Evolutionary conservation across 2,888 invertebrate species (phyloP), one percentile per base, ranked within the genome.

Genomic region (Rapana venosa): DNA sequence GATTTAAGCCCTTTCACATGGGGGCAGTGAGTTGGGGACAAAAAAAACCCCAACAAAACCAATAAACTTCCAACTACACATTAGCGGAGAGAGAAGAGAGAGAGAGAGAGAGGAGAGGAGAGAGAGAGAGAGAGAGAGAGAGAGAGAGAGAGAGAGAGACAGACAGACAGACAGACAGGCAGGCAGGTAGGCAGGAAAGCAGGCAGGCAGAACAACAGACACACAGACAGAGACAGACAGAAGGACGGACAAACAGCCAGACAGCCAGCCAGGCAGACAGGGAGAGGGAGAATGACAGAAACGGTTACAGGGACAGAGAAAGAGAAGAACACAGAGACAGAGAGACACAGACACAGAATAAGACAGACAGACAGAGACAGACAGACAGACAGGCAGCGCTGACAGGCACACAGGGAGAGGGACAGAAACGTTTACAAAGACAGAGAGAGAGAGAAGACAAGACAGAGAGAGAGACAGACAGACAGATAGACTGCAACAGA

Each of bases 191-290:
- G 13, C 0, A 26, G 47, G 83, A 47, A 11, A 47, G 47, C 4
- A 47, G 47, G 22, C 1, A 32, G 47, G 1, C 22, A 26, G 83
- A 26, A 0, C 22, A 22, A 47, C 13, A 47, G 47, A 47, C 26
- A 47, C 22, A 83, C 47, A 81, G 81, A 81, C 32, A 81, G 35
- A 83, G 83, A 83, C 15, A 56, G 47, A 83, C 47, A 83, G 47
- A 83, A 5, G 47, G 47, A 47, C 22, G 47, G 36, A 83, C 22
- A 83, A 26, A 83, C 22, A 47, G 36, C 20, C 47, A 83, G 83
- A 83, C 35, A 83, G 47, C 22, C 47, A 83, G 36, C 47, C 47
- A 47, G 47, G 47, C 22, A 83, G 36, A 47, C 32, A 81, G 81
- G 35, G 36, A 81, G 22, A 81, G 36, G 17, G 35, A 81, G 81